phyloP scores from a whole-genome alignment of 2,113 vertebrate species.

The Hemiscyllium ocellatum region DNA sequence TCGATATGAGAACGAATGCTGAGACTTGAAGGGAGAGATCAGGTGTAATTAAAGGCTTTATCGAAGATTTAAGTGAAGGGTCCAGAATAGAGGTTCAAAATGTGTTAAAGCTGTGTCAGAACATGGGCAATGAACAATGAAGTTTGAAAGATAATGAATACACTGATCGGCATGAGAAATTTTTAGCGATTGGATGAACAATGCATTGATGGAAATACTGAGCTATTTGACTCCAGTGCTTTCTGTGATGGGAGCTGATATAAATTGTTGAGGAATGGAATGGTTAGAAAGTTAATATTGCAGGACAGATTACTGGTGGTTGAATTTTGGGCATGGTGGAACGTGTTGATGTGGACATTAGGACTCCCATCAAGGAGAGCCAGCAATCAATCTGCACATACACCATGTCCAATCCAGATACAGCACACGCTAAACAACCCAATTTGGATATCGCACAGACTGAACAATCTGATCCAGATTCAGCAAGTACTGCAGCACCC shows the following conservation, averaged over 20 bases:
- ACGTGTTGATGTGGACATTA: no score
- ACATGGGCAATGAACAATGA: not conserved
- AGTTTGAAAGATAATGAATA: not conserved
- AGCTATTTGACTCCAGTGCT: not conserved
- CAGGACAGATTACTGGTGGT: no score
- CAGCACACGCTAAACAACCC: no score
- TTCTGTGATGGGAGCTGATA: no score
- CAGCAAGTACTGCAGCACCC: no score
- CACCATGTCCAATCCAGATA: not conserved
- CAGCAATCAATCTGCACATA: no score
- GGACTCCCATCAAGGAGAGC: no score
- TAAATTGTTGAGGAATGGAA: no score
- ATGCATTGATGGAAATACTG: not conserved
- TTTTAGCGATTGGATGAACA: not conserved
- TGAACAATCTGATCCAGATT: no score
- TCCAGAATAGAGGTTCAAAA: not conserved
- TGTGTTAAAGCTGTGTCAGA: not conserved
- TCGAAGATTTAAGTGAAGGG: not conserved
- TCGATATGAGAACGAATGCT: not conserved
- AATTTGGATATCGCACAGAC: no score
- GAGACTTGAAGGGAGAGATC: not conserved
- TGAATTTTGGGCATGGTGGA: no score
- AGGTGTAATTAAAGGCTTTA: not conserved
- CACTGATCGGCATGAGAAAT: not conserved
- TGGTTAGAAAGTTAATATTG: no score